Percentiles rank a stretch among this genome's conserved stretches.
These are phyloP conservation scores for Anas bahamensis DNA, from an alignment of 2,797 vertebrate genomes.

Conservation along the genomic window DNA sequence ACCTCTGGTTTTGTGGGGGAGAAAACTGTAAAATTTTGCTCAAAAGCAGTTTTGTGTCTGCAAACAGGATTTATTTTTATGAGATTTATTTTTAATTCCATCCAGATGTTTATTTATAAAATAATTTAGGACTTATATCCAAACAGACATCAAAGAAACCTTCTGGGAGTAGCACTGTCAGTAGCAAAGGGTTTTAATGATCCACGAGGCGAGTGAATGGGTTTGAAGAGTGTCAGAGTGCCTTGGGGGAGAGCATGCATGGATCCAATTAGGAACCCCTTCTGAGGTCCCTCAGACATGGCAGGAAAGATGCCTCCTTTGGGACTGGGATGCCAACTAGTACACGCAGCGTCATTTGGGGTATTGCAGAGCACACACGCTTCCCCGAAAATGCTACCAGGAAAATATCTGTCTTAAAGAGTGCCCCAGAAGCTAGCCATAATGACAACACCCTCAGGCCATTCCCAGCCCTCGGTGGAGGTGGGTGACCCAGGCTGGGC, in stretches of 20 bases:
- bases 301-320: conserved; percentile 11
- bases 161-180: conserved; percentile 51
- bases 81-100: conserved; percentile 62
- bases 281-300: neutral
- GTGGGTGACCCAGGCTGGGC: neutral
- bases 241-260: neutral
- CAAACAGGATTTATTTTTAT: conserved; percentile 53
- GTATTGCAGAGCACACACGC: neutral
- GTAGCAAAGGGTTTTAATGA: conserved; percentile 52
- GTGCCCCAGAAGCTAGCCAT: neutral
- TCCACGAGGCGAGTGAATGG: neutral
- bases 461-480: neutral
- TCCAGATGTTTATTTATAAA: conserved; percentile 69
- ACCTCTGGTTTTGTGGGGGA: conserved; percentile 31
- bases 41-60: conserved; percentile 35
- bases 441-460: neutral
- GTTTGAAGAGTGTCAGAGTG: conserved; percentile 42
- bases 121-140: conserved; percentile 45
- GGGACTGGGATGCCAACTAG: neutral
- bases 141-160: conserved; percentile 60
- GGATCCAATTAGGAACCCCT: conserved; percentile 12
- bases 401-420: neutral
- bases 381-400: neutral
- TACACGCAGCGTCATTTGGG: neutral
- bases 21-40: conserved; percentile 28